Percentiles rank a stretch among this genome's conserved stretches.
phyloP scores from a whole-genome alignment of 1,140 invertebrate genomes.

The Drosophila setifemur region DNA sequence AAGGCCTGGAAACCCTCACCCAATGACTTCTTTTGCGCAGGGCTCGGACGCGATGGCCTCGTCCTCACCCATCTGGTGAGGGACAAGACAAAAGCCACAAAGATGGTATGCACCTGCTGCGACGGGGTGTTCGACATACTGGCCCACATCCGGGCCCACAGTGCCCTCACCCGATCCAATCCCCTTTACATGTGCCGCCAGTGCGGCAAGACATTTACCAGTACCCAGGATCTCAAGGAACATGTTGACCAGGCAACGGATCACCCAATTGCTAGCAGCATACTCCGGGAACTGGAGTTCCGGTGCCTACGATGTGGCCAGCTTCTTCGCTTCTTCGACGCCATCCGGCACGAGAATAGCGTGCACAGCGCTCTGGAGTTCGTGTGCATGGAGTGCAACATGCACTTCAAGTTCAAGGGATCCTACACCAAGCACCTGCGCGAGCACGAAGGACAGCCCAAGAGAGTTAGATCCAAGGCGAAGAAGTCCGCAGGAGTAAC shows the following conservation, averaged over 20 bases:
- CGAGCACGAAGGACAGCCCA: background rate
- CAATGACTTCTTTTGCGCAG: constrained; percentile 6
- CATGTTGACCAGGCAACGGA: background rate
- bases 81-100: constrained; percentile 3
- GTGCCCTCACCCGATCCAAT: background rate
- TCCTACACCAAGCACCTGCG: background rate
- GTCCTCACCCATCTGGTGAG: constrained; percentile 1
- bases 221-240: background rate
- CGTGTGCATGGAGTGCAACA: background rate
- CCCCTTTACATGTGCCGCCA: constrained; percentile 11
- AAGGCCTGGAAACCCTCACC: too few species aligned
- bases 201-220: background rate
- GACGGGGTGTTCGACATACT: background rate
- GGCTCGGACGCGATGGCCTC: constrained; percentile 1
- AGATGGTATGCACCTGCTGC: constrained; percentile 17
- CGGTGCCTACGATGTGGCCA: background rate
- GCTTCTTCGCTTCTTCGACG: background rate
- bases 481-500: too few species aligned
- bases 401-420: background rate
- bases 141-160: constrained; percentile 5
- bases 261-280: too few species aligned
- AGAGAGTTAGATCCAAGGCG: too few species aligned
- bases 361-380: background rate
- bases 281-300: constrained; percentile 1
- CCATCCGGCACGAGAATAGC: constrained; percentile 5